Conservation (phyloP, 2,888 invertebrate species). For the Cheilosia soror region DNA sequence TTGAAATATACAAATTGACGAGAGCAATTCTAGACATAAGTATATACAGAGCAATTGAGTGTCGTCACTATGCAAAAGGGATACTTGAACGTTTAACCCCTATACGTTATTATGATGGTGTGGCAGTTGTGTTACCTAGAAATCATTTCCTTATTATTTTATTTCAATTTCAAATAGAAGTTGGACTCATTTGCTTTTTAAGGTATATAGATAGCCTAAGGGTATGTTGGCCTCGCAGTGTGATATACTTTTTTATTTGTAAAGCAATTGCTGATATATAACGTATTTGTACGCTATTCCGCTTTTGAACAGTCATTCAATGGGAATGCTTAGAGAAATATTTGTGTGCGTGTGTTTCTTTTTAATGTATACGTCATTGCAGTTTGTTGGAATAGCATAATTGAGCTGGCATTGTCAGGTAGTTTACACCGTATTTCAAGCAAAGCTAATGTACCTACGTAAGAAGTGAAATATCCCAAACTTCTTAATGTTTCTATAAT, state of each 20-base stretch:
- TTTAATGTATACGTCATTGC: no score
- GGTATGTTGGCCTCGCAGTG: slow-evolving; percentile 27
- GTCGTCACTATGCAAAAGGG: slow-evolving; percentile 35
- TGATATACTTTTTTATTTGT: background rate
- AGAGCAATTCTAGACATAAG: slow-evolving; percentile 17
- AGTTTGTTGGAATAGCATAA: no score
- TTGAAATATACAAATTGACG: slow-evolving; percentile 59
- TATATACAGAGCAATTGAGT: slow-evolving; percentile 21
- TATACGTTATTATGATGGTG: slow-evolving; percentile 6
- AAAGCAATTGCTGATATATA: slow-evolving; percentile 14
- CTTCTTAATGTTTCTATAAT: no score
- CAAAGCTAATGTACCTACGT: no score
- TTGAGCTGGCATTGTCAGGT: no score
- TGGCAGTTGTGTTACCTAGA: slow-evolving; percentile 55
- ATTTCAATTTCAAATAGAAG: slow-evolving; percentile 66
- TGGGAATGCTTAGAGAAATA: background rate
- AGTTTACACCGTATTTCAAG: no score
- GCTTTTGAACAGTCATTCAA: background rate
- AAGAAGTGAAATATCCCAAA: no score
- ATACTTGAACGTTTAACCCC: slow-evolving; percentile 6
- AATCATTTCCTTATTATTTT: slow-evolving; percentile 73
- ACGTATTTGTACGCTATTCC: slow-evolving; percentile 4
- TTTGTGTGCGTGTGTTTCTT: no score
- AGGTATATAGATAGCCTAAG: slow-evolving; percentile 35
- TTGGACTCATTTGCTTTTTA: slow-evolving; percentile 8